Evolutionary conservation across 2,113 vertebrate genomes (phyloP).

Genomic region (Callochromis pleurospilus): DNA sequence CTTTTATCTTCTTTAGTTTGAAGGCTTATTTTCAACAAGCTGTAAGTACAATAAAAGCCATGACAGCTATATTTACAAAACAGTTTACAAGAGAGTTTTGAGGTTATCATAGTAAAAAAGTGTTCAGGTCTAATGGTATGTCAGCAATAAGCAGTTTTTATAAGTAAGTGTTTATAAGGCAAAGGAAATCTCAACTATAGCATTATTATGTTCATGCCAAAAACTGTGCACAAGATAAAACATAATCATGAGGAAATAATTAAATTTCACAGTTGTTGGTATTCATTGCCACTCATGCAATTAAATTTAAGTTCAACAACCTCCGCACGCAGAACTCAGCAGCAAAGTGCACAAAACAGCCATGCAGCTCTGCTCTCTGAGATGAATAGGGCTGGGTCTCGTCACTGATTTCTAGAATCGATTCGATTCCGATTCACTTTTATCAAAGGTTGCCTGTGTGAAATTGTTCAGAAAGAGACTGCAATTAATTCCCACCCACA

Average conservation of each 20-base stretch:
- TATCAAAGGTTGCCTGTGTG: background rate
- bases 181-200: background rate
- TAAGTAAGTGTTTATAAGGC: background rate
- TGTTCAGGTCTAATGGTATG: background rate
- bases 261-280: background rate
- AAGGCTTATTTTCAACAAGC: background rate
- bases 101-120: background rate
- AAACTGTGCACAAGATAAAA: background rate
- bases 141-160: background rate
- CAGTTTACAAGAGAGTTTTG: background rate
- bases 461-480: background rate
- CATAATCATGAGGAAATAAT: background rate
- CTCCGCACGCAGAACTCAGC: background rate
- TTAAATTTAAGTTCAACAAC: background rate
- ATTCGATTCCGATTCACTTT: background rate
- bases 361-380: background rate
- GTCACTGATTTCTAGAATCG: background rate
- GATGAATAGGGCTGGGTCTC: background rate
- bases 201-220: background rate
- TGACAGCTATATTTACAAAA: background rate
- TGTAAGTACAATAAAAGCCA: background rate
- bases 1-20: background rate
- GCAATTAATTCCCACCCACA: background rate
- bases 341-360: background rate
- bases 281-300: background rate